These are phyloP conservation scores for Macrotrachela quadricornifera DNA, from an alignment of 1,140 invertebrate genomes.

Conservation along the genomic window DNA sequence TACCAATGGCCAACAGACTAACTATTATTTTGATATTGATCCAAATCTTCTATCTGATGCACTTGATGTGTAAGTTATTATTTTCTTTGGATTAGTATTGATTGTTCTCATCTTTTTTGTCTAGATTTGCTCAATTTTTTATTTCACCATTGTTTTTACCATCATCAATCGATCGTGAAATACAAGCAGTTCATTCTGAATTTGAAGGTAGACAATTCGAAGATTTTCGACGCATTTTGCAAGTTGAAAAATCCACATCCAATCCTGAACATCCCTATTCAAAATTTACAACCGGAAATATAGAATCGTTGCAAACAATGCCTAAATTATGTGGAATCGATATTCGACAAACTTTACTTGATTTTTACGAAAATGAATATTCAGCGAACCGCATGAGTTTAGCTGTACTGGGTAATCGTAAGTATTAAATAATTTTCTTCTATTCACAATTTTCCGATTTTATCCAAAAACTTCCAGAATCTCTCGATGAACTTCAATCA, in stretches of 20 bases:
- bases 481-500: constrained; percentile 58
- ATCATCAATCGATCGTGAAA: constrained; percentile 62
- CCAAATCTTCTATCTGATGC: constrained; percentile 53
- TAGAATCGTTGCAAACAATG: constrained; percentile 50
- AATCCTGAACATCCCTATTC: constrained; percentile 55
- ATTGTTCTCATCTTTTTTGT: constrained; percentile 6
- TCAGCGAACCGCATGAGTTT: constrained; percentile 77
- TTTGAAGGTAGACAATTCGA: constrained; percentile 74
- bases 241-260: constrained; percentile 58
- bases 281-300: constrained; percentile 77
- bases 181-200: constrained; percentile 84
- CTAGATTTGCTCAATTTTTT: constrained; percentile 81
- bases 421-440: too few relatives aligned
- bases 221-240: constrained; percentile 64
- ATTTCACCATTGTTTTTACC: constrained; percentile 70
- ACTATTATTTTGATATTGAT: constrained; percentile 78
- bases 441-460: too few relatives aligned
- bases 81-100: background rate
- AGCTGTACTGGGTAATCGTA: constrained; percentile 64
- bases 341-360: constrained; percentile 57
- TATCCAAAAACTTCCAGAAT: too few relatives aligned
- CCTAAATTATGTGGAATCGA: constrained; percentile 56
- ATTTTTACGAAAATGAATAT: constrained; percentile 77
- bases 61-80: constrained; percentile 47
- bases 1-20: constrained; percentile 67